Conservation (phyloP, 2,797 vertebrate species). For the Orientallactaga sibirica region DNA sequence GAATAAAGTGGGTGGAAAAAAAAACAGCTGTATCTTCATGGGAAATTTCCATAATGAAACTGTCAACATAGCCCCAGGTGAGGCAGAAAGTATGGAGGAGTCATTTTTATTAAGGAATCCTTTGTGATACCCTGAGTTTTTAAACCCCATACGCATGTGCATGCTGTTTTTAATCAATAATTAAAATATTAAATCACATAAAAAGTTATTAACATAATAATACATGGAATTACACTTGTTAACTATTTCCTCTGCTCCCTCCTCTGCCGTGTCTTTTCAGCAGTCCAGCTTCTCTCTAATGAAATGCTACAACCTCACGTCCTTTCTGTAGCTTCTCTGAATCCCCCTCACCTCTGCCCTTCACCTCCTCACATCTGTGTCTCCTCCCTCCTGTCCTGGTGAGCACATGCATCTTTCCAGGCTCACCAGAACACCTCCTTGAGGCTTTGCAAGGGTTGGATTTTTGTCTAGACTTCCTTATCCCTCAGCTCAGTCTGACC, state of each 20-base stretch:
- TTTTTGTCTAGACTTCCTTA: neutral
- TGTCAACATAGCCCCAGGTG: neutral
- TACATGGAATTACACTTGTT: neutral
- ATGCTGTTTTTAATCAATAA: too few species aligned
- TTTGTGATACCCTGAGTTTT: neutral
- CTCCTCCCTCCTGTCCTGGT: neutral
- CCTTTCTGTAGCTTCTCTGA: neutral
- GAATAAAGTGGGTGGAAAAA: neutral
- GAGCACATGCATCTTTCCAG: too few species aligned
- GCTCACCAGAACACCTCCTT: neutral
- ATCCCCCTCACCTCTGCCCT: neutral
- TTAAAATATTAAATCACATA: neutral
- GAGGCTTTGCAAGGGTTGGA: neutral
- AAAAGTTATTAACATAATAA: constrained; percentile 4
- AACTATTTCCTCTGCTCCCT: neutral
- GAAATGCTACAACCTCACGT: neutral
- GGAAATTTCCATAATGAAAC: neutral
- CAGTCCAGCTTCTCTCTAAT: neutral
- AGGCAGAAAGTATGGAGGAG: neutral
- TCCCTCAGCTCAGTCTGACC: neutral
- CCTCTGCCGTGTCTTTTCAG: neutral
- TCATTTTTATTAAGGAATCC: neutral
- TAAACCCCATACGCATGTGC: neutral
- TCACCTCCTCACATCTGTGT: neutral
- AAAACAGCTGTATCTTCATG: fast-evolving